These are phyloP conservation scores for Caprella mutica DNA, from an alignment of 2,888 invertebrate genomes.

Conservation along the genomic window DNA sequence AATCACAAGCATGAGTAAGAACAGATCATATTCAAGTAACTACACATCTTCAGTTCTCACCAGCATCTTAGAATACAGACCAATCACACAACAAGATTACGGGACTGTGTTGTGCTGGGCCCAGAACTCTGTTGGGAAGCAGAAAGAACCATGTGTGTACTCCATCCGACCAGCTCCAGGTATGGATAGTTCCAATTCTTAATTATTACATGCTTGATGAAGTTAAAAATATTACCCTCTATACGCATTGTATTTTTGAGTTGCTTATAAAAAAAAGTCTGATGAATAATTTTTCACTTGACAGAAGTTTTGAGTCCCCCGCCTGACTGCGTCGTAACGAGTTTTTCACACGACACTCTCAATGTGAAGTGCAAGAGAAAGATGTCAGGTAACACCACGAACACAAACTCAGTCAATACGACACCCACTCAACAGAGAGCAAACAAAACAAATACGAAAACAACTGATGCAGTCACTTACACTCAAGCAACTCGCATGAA, in stretches of 20 bases:
- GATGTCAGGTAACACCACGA: not conserved
- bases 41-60: too few relatives aligned
- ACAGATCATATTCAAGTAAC: too few relatives aligned
- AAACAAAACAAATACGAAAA: not conserved
- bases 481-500: constrained; percentile 8
- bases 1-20: not conserved
- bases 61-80: constrained; percentile 21
- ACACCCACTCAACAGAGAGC: too few relatives aligned
- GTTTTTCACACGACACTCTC: not conserved
- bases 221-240: too few relatives aligned
- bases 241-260: too few relatives aligned
- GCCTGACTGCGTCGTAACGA: constrained; percentile 1
- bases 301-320: constrained; percentile 7
- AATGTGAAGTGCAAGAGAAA: not conserved
- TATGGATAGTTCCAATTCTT: too few relatives aligned
- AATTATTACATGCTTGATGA: too few relatives aligned
- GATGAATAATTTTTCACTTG: not conserved
- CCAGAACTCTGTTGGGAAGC: constrained; percentile 18
- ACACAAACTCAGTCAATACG: not conserved
- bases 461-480: not conserved
- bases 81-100: constrained; percentile 21
- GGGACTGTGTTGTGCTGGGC: constrained; percentile 24
- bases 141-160: constrained; percentile 24
- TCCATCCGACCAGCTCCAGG: constrained; percentile 20
- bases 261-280: too few relatives aligned